Conservation (phyloP, 2,113 vertebrate genomes). For the Pavo muticus region DNA sequence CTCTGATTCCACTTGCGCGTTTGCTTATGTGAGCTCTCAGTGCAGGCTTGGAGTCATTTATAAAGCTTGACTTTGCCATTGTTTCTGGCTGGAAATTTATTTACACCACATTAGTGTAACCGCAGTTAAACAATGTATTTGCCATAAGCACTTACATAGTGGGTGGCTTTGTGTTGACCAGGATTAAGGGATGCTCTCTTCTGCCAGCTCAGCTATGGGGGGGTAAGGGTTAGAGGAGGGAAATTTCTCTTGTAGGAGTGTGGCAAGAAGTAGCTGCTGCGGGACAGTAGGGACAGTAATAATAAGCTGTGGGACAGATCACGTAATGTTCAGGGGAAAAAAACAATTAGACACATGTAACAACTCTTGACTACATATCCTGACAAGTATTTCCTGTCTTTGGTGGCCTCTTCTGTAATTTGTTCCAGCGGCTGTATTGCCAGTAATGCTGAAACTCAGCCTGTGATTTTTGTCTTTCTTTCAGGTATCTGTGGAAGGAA, state of each 20-base stretch:
- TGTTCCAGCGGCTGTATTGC: background rate
- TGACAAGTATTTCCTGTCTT: background rate
- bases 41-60: background rate
- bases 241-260: background rate
- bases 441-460: background rate
- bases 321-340: background rate
- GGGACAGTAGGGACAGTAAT: background rate
- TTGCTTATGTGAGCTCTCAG: background rate
- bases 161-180: background rate
- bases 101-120: background rate
- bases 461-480: constrained; percentile 38
- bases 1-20: background rate
- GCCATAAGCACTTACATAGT: background rate
- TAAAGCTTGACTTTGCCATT: background rate
- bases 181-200: background rate
- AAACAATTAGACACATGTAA: background rate
- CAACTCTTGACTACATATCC: background rate
- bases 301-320: background rate
- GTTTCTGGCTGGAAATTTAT: background rate
- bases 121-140: background rate
- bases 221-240: background rate
- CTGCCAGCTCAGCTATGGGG: background rate
- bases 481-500: constrained; percentile 89
- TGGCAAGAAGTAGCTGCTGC: background rate
- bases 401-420: background rate